Base-by-base conservation (phyloP, 2,113 vertebrate genomes). In the Epinephelus lanceolatus region DNA sequence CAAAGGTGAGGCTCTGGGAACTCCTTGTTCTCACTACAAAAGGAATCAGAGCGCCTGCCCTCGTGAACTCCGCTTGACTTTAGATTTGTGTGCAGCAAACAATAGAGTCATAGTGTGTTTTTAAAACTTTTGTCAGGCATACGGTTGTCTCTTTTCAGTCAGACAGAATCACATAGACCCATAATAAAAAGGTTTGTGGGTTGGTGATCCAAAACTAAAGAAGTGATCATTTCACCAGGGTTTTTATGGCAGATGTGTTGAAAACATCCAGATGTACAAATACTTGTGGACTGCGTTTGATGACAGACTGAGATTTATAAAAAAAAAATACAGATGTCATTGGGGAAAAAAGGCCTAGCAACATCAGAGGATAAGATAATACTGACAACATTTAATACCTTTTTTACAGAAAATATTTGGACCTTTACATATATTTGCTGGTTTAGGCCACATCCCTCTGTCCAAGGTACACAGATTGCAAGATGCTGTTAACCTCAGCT, bases 1-100 rank as follows among this genome's bases (percentile, higher is more conserved):
- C 87, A 89, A 86, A 94, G 88, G 85, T 57, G 87, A 85, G 81
- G 77, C 86, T 65, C 55, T 56, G 71, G 76, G 76, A 83, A 15
- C 49, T 56, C 66, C 86, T 86, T 81, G 76, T 91, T 86, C 77
- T 69, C 33, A 40, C 55, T 57, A 90, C 86, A 91, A 92, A 88
- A 90, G 74, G 51, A 72, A 70, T 15, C 73, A 7, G 73, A 83
- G 65, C 0, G 15, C 57, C 80, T 69, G 86, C 67, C 83, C 82
- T 13, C 0, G 0, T 89, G 84, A 91, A 81, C 91, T 78, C 80
- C 61, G 74, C 15, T 27, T 84, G 84, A 88, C 89, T 77, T 68
- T 23, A 40, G 76, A 45, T 72, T 49, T 79, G 42, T 81, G 21
- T 62, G 60, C 47, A 27, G 23, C 27, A n/a, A 57, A 76, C 56